Percentiles rank a stretch among this genome's conserved stretches.
Evolutionary conservation across 2,797 vertebrate species (phyloP).

Genomic region (Galaxias olidus): DNA sequence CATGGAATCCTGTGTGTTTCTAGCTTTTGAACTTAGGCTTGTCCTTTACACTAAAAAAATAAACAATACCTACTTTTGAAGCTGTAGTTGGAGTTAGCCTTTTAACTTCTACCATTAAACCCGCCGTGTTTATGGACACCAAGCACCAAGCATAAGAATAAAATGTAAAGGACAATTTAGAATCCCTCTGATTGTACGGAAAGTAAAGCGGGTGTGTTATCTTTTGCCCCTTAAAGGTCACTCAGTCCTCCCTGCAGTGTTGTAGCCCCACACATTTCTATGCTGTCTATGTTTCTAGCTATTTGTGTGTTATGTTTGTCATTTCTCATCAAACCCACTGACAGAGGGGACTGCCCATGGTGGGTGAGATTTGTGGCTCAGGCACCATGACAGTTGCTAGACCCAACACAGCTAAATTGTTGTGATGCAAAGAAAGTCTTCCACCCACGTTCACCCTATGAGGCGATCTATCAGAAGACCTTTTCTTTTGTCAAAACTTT

Average conservation of each 20-base stretch:
- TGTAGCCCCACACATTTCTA: slow-evolving; percentile 41
- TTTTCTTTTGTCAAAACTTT: slow-evolving; percentile 2
- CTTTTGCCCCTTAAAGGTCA: slow-evolving; percentile 43
- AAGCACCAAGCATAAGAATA: slow-evolving; percentile 2
- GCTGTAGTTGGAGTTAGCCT: slow-evolving; percentile 1
- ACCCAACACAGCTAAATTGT: slow-evolving; percentile 34
- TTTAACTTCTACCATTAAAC: slow-evolving; percentile 2
- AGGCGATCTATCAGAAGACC: slow-evolving; percentile 16
- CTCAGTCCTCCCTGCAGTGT: slow-evolving; percentile 29
- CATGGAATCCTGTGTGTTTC: neutral
- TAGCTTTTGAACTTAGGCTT: neutral
- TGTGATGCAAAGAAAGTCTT: slow-evolving; percentile 20
- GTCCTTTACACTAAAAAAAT: slow-evolving; percentile 8
- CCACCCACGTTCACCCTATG: slow-evolving; percentile 19
- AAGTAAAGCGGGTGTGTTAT: slow-evolving; percentile 20
- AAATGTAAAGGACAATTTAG: slow-evolving; percentile 8
- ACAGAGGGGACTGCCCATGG: slow-evolving; percentile 12
- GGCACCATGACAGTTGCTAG: slow-evolving; percentile 25
- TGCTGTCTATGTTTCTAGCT: slow-evolving; percentile 20
- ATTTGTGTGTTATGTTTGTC: slow-evolving; percentile 35
- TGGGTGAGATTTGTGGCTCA: slow-evolving; percentile 17
- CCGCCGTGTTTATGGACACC: slow-evolving; percentile 4
- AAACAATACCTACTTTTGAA: slow-evolving; percentile 1
- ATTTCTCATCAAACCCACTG: slow-evolving; percentile 16
- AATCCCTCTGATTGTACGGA: slow-evolving; percentile 34